Percentiles rank a stretch among this genome's conserved stretches.
Evolutionary conservation across 2,797 vertebrate species (phyloP).

Genomic region (Taeniopygia guttata): DNA sequence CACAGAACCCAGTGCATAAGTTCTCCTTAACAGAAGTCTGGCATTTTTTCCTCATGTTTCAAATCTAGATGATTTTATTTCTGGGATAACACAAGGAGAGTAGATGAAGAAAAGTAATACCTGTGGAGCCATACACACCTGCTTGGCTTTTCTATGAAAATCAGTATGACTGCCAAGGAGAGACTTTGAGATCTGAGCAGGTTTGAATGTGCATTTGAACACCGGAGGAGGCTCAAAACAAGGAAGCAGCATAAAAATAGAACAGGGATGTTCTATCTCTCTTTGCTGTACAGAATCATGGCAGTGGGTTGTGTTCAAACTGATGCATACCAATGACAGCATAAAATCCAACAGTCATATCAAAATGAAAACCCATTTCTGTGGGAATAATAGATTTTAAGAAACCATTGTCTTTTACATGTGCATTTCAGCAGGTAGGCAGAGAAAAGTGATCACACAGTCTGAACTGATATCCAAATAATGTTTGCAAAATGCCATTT

Average conservation of each 20-base stretch:
- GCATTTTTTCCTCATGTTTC: neutral
- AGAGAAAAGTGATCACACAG: neutral
- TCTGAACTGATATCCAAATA: neutral
- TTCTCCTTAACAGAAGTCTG: neutral
- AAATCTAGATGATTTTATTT: neutral
- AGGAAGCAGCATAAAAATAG: neutral
- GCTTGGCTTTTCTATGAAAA: neutral
- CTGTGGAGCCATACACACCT: neutral
- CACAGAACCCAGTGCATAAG: neutral
- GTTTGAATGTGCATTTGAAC: neutral
- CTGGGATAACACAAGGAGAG: neutral
- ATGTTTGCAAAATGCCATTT: neutral
- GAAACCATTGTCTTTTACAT: neutral
- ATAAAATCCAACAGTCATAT: neutral
- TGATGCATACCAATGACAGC: neutral
- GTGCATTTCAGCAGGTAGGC: neutral
- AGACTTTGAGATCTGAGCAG: neutral
- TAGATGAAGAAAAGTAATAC: neutral
- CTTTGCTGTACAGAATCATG: neutral
- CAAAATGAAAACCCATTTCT: neutral
- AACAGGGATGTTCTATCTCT: neutral
- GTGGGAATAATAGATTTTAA: neutral
- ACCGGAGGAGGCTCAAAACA: neutral
- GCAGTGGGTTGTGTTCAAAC: neutral
- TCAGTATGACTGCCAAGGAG: neutral